These are phyloP conservation scores for Haemorhous mexicanus DNA, from an alignment of 2,113 vertebrate species.

Conservation along the genomic window DNA sequence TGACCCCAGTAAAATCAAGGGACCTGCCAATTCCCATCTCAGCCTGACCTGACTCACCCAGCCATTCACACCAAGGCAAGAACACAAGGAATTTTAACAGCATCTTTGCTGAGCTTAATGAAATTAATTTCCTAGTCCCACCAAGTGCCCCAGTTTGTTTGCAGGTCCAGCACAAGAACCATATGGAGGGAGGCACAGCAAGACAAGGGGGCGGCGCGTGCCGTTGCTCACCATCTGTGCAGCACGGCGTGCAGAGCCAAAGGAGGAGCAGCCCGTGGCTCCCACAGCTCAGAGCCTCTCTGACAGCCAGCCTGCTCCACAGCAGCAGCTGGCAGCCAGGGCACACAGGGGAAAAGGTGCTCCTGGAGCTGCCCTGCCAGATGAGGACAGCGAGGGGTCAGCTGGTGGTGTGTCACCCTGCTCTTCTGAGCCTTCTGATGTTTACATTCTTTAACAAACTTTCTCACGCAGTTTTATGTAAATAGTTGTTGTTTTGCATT, in stretches of 20 bases:
- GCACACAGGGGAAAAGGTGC: not conserved
- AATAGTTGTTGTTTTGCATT: no score
- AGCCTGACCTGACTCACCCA: not conserved
- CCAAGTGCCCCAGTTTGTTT: not conserved
- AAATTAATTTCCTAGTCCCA: not conserved
- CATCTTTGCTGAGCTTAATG: not conserved
- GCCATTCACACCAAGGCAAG: not conserved
- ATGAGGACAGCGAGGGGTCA: not conserved
- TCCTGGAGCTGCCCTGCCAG: fast-evolving
- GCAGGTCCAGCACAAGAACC: not conserved
- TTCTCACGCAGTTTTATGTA: no score
- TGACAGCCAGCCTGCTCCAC: not conserved
- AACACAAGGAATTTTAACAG: not conserved
- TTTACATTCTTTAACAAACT: no score
- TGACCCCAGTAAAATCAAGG: not conserved
- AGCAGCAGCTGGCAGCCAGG: not conserved
- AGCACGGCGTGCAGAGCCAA: not conserved
- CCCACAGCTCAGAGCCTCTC: not conserved
- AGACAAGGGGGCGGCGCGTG: not conserved
- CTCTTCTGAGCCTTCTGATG: no score
- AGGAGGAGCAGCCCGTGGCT: not conserved
- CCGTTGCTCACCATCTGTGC: conserved; percentile 39
- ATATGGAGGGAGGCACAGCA: conserved; percentile 1
- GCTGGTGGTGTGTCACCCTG: not conserved
- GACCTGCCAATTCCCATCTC: not conserved